Conservation (phyloP, 2,888 invertebrate genomes). For the Lepidochrysops patricia region DNA sequence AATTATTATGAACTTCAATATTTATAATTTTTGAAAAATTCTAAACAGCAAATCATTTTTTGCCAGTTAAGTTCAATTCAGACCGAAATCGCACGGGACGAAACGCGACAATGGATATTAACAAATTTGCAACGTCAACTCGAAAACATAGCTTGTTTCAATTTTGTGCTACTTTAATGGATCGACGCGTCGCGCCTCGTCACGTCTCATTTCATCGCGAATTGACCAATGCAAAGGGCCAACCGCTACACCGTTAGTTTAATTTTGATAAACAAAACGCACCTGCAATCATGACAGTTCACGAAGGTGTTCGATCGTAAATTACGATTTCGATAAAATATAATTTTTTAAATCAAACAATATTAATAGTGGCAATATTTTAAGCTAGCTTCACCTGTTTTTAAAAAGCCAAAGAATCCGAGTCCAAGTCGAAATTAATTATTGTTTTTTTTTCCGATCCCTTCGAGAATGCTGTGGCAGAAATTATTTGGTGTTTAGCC, state of each 20-base stretch:
- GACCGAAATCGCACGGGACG: too few species aligned
- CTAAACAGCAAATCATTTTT: not conserved
- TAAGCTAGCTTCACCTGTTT: constrained; percentile 54
- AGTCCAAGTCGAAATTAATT: constrained; percentile 64
- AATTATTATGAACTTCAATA: not conserved
- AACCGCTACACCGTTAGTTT: not conserved
- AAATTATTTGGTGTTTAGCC: constrained; percentile 73
- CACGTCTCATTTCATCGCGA: not conserved
- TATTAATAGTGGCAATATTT: constrained; percentile 41
- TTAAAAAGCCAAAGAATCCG: constrained; percentile 34
- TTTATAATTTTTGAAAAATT: not conserved
- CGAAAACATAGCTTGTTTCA: too few species aligned
- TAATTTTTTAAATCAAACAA: constrained; percentile 32
- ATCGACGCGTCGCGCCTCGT: too few species aligned
- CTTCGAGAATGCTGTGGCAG: constrained; percentile 57
- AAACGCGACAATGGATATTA: too few species aligned
- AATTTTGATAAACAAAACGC: constrained; percentile 8
- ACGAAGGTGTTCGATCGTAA: constrained; percentile 19
- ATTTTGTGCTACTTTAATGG: too few species aligned
- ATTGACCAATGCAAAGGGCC: not conserved
- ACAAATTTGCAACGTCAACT: too few species aligned
- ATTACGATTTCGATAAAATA: constrained; percentile 30
- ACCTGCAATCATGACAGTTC: not conserved
- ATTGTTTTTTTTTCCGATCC: constrained; percentile 53
- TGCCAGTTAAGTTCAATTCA: too few species aligned